These are phyloP conservation scores for Sycophaga agraensis DNA, from an alignment of 1,140 invertebrate species.

Conservation along the genomic window DNA sequence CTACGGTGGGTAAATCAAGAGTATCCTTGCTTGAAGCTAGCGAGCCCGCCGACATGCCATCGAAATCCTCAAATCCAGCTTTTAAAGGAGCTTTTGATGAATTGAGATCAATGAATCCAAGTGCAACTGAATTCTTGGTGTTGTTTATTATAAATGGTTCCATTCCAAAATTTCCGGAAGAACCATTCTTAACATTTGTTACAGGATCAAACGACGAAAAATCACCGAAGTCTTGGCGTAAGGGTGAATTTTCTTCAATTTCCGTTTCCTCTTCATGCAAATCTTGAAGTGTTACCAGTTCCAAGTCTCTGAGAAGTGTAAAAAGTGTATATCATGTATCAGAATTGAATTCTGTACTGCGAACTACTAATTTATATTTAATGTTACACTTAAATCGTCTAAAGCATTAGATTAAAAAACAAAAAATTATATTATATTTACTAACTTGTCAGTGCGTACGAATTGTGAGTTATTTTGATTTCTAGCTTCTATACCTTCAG, in stretches of 20 bases:
- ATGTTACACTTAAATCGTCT: too few relatives aligned
- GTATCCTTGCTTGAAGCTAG: constrained; percentile 50
- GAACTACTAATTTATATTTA: too few relatives aligned
- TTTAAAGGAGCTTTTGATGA: constrained; percentile 49
- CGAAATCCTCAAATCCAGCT: constrained; percentile 55
- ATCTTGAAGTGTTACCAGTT: constrained; percentile 43
- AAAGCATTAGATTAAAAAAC: too few relatives aligned
- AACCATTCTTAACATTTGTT: constrained; percentile 10
- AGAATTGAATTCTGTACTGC: too few relatives aligned
- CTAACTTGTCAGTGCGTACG: constrained; percentile 45
- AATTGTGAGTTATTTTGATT: constrained; percentile 48
- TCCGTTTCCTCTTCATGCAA: constrained; percentile 48
- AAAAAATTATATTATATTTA: too few relatives aligned
- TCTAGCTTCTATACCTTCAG: constrained; percentile 63
- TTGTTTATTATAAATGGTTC: constrained; percentile 23
- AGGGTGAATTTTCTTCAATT: constrained; percentile 46
- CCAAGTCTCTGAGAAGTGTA: constrained; percentile 40
- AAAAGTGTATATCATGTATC: too few relatives aligned
- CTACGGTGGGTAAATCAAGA: constrained; percentile 49
- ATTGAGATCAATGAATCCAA: constrained; percentile 45
- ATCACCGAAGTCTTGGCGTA: constrained; percentile 50
- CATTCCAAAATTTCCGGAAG: constrained; percentile 12
- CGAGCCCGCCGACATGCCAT: constrained; percentile 47
- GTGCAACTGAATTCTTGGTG: neutral
- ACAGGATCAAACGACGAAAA: constrained; percentile 49